phyloP scores from a whole-genome alignment of 2,888 invertebrate species.

The Xanthia icteritia region DNA sequence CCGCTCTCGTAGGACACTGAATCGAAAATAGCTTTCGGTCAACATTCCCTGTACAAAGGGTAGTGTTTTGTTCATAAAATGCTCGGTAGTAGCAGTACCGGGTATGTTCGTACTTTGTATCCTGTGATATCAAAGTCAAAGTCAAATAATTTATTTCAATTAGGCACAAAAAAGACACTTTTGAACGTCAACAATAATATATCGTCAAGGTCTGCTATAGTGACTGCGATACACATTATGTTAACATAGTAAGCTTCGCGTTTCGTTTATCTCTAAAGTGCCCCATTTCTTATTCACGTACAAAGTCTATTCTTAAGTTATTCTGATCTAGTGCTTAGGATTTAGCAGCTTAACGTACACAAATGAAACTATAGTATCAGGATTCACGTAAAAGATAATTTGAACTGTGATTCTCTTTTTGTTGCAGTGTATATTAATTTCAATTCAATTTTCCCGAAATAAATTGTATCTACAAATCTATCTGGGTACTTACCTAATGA shows the following conservation, averaged over 20 bases:
- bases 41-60: conserved; percentile 9
- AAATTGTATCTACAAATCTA: neutral
- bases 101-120: neutral
- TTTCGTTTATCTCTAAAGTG: conserved; percentile 53
- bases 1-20: neutral
- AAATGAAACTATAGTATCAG: neutral
- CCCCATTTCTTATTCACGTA: conserved; percentile 51
- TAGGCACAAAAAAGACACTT: no score
- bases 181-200: no score
- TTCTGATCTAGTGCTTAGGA: conserved; percentile 28
- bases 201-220: conserved; percentile 32
- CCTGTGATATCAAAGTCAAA: conserved; percentile 29
- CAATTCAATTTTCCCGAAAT: neutral
- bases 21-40: conserved; percentile 3
- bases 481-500: neutral
- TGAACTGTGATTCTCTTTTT: neutral
- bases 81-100: neutral
- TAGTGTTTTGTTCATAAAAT: conserved; percentile 27
- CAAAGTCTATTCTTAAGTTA: conserved; percentile 49
- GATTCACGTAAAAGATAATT: neutral
- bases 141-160: no score
- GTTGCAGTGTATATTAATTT: neutral
- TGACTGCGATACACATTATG: conserved; percentile 36
- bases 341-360: conserved; percentile 3
- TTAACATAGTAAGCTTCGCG: conserved; percentile 36